Base-by-base conservation (phyloP, 2,113 vertebrate genomes). In the Scomber japonicus region DNA sequence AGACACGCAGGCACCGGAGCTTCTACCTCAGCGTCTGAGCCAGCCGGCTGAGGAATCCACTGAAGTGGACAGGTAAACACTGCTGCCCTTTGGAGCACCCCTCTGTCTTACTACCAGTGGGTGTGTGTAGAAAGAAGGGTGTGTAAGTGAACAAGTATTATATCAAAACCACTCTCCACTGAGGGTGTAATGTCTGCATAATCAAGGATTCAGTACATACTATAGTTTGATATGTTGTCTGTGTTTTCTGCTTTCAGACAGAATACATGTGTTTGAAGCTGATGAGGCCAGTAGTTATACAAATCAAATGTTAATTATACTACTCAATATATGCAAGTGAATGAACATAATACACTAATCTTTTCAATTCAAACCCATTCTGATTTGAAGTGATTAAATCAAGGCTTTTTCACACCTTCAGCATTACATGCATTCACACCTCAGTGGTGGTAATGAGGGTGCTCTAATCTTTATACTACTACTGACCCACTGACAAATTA, bases 61-160 rank as follows among this genome's bases (percentile, higher is more conserved):
- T 89, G 68, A 60, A 83, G 89, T 88, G 81, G 81, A 81, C 91
- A 91, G 89, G 90, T 94, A 93, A 91, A 92, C 91, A 92, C 48
- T 35, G 79, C 71, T 85, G 88, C 88, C 86, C 89, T 90, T 76
- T 81, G 85, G 69, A 92, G 84, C 74, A 13, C 80, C 86, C 81
- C 87, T 71, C 60, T 71, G 74, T 63, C 71, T 40, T 71, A 71
- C 63, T 55, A 53, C 35, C 67, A 24, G 30, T 3, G 57, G 48
- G 68, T 62, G 51, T 27, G 69, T 63, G 68, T 46, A 40, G 11
- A 51, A 11, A 44, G 45, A 35, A 55, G 35, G 56, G 19, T 64
- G 48, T 71, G 55, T 4, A 59, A 19, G 24, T 62, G 59, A 60
- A 54, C n/a, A 19, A 62, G 62, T 45, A 45, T 56, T 35, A 46